Evolutionary conservation across 2,797 vertebrate species (phyloP), one percentile per base, ranked within the genome.

Genomic region (Enteromius thamalakanensis): DNA sequence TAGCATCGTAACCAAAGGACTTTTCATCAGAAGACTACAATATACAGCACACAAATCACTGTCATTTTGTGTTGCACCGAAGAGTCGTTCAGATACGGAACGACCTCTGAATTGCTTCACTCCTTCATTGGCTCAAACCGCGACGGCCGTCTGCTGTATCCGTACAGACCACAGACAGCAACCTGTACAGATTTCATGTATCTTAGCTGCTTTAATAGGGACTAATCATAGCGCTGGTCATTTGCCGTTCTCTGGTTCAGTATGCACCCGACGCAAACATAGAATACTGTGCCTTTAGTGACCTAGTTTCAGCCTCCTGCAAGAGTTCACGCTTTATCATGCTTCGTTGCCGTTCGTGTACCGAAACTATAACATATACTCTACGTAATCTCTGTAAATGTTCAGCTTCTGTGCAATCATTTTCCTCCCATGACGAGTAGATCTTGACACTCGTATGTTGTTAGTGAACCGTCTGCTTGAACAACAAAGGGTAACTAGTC

Each of bases 261-360:
- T 94, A 93, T 88, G 87, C 94, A 93, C 88, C 91, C 94, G 90
- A 92, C 91, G 94, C 93, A 95, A 42, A 95, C 95, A 93, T 94
- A 94, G 91, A 95, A 95, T 94, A 94, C 94, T 94, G 90, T 93
- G 95, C 91, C 94, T 95, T 87, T 92, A 91, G 90, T 91, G 87
- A 90, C 88, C 84, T 88, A 62, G 81, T 80, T 81, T 91, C 91
- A 89, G 85, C 80, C 84, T 65, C 75, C 76, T 64, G 77, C 80
- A 71, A 71, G 70, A 60, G 29, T 65, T 90, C 78, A 95, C 92
- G 94, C 92, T 91, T 92, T 92, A 90, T 81, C 77, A 81, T 62
- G 88, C 92, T 91, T 83, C 87, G 87, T 90, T 88, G 89, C 91
- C 32, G 88, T 92, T 90, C 91, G 94, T 94, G 80, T 74, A 74